Percentiles rank a stretch among this genome's conserved stretches.
These are phyloP conservation scores for Tiliacea citrago DNA, from an alignment of 2,888 invertebrate genomes.

Conservation along the genomic window DNA sequence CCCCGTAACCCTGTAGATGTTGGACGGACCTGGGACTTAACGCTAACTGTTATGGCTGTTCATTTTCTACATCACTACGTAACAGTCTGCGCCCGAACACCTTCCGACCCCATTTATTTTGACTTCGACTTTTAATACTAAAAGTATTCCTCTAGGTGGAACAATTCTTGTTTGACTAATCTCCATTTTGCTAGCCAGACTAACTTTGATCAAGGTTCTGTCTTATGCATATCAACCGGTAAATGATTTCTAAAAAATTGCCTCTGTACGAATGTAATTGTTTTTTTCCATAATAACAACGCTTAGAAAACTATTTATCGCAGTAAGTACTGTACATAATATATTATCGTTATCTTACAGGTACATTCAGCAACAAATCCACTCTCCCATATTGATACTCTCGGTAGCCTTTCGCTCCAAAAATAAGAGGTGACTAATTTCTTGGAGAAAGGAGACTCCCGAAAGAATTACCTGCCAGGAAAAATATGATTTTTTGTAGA, in stretches of 20 bases:
- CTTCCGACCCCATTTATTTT: slow-evolving; percentile 22
- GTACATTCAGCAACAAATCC: neutral
- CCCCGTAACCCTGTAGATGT: slow-evolving; percentile 70
- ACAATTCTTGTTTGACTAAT: neutral
- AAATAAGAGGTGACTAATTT: neutral
- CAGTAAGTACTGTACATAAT: neutral
- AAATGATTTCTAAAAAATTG: neutral
- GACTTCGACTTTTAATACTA: slow-evolving; percentile 26
- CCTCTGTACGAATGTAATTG: neutral
- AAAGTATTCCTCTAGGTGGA: neutral
- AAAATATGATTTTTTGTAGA: neutral
- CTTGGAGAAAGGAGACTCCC: neutral
- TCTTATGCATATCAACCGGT: neutral
- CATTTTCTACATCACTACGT: slow-evolving; percentile 67
- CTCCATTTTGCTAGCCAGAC: neutral
- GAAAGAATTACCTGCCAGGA: neutral
- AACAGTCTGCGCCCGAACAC: slow-evolving; percentile 21
- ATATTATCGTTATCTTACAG: neutral
- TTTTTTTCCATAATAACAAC: neutral
- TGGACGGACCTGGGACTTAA: slow-evolving; percentile 67
- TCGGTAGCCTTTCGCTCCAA: neutral
- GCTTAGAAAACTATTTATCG: neutral
- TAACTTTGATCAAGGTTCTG: neutral
- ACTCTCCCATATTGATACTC: neutral
- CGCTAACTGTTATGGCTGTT: slow-evolving; percentile 72